Evolutionary conservation across 2,888 invertebrate species (phyloP).

Genomic region (Drosophila helvetica): DNA sequence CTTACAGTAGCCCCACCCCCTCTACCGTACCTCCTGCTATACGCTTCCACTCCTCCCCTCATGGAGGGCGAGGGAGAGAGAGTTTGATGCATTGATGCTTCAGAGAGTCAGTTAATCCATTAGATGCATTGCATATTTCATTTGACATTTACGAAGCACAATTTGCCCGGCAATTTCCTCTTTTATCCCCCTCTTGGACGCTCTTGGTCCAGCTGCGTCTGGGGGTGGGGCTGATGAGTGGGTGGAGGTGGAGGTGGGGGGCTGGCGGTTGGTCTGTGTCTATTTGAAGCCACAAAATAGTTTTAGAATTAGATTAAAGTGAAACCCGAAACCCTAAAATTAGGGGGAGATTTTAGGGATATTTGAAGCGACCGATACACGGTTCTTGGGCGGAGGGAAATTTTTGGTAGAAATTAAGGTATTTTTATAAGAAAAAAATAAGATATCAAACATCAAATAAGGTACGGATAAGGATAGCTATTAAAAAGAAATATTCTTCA

Average conservation of each 20-base stretch:
- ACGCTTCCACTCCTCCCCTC: neutral
- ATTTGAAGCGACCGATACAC: no score
- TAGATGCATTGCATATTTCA: constrained; percentile 76
- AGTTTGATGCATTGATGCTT: constrained; percentile 70
- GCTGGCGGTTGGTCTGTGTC: constrained; percentile 3
- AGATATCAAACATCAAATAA: no score
- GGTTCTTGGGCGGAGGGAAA: neutral
- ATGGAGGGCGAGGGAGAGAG: neutral
- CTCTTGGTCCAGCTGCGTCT: neutral
- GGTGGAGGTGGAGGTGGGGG: no score
- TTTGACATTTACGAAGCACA: constrained; percentile 74
- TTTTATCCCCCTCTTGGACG: neutral
- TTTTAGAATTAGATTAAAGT: constrained; percentile 65
- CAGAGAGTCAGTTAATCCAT: constrained; percentile 71
- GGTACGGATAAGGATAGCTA: no score
- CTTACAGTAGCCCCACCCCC: neutral
- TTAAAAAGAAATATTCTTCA: no score
- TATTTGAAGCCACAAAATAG: constrained; percentile 50
- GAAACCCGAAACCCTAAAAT: constrained; percentile 17
- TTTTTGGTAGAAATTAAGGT: neutral
- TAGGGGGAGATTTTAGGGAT: neutral
- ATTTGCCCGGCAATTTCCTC: constrained; percentile 52
- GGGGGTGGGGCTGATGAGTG: neutral
- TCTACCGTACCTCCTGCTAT: neutral
- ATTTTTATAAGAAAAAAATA: no score